Evolutionary conservation across 2,888 invertebrate genomes (phyloP), one percentile per base, ranked within the genome.

Genomic region (Xestobium rufovillosum): DNA sequence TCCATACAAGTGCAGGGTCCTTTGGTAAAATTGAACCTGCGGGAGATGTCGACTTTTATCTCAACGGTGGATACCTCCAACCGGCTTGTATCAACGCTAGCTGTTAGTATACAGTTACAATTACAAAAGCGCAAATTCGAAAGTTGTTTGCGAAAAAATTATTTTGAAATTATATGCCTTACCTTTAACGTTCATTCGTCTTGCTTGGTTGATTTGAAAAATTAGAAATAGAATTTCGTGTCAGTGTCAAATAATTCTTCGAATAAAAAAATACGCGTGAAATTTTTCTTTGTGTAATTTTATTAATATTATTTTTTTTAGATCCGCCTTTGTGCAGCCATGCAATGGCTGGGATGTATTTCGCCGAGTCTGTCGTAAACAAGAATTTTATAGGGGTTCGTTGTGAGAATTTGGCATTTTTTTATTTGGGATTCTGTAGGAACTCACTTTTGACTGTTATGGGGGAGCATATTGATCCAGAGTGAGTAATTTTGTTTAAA

Each of bases 1-100:
- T 91, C 51, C 91, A 92, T 58, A 89, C 91, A 1, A 88, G 90
- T 60, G 87, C 75, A 0, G 72, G 76, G 23, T 57, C 71, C 3
- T 72, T 75, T 45, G 78, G 78, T 0, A 72, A 75, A 51, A 56
- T 73, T 12, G 72, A 74, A 44, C 60, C 69, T 1, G 61, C 69
- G 34, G 79, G 79, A 0, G 75, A 78, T 49, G 69, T 72, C 0
- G 80, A 80, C 55, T 79, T 78, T 52, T 80, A 77, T 47, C 51
- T 68, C n/a, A 80, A 80, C 52, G 78, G 78, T 0, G 78, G 78
- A 12, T 48, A 48, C 2, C 25, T 56, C n/a, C 60, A 61, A 34
- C 60, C 60, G 3, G 48, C 51, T 39, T 61, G 60, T 39, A 42
- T 49, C 26, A 41, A 47, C 3, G 42, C 44, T 10, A 50, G 43